Evolutionary conservation across 2,797 vertebrate genomes (phyloP).

Genomic region (Macropus fuliginosus): DNA sequence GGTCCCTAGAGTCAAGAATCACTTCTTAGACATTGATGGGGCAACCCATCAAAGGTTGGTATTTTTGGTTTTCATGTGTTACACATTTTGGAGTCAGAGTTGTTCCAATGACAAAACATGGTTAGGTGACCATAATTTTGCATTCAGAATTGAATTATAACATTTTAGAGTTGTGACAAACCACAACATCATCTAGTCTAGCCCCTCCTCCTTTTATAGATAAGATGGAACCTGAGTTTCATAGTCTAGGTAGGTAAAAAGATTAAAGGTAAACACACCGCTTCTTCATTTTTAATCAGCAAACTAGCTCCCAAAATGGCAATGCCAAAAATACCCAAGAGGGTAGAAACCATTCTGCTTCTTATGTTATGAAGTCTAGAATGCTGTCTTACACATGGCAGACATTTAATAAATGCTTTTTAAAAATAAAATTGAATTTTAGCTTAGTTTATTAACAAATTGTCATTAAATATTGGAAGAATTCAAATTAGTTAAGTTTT

Average conservation of each 20-base stretch:
- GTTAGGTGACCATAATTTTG: not conserved
- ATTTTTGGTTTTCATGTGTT: not conserved
- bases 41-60: not conserved
- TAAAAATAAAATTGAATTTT: not conserved
- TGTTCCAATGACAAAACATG: not conserved
- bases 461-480: not conserved
- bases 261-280: not conserved
- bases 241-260: not conserved
- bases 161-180: not conserved
- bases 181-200: not conserved
- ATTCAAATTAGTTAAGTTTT: not conserved
- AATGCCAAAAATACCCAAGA: not conserved
- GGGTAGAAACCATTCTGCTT: not conserved
- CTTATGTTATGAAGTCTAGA: not conserved
- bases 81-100: not conserved
- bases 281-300: not conserved
- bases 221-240: not conserved
- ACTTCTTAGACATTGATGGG: not conserved
- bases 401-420: not conserved
- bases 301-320: not conserved
- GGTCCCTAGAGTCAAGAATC: not conserved
- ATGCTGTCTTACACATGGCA: not conserved
- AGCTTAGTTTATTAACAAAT: not conserved
- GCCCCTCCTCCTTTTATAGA: not conserved
- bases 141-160: not conserved